Base-by-base conservation (phyloP, 2,113 vertebrate genomes). In the Pogona vitticeps region DNA sequence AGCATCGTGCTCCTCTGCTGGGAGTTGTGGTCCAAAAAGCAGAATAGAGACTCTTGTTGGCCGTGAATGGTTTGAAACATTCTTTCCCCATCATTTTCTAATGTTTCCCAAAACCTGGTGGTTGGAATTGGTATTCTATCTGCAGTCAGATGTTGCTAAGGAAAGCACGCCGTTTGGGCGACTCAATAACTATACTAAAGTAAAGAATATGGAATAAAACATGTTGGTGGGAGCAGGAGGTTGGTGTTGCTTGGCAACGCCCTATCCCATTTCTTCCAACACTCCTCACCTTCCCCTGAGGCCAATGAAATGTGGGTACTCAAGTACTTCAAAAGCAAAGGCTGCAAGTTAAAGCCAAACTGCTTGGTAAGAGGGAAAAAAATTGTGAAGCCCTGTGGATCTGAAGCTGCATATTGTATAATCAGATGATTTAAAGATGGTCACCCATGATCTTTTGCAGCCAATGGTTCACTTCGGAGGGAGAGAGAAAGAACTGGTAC, bases 201-300 rank as follows among this genome's bases (percentile, higher is more conserved):
- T 88, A 94, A 89, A 61, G 59, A 65, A 58, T 46, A 15, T 86
- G 72, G 89, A 71, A 80, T 84, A 38, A 88, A 88, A 83, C 46
- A 80, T 82, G 83, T 76, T 84, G 63, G 77, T 81, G 40, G 88
- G 77, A 89, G 77, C 84, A 90, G 76, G 42, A 65, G 38, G 83
- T 82, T 88, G 59, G n/a, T 33, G 93, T 94, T 95, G 94, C 94
- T 93, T 93, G 92, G 95, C 93, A 93, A 95, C 91, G 23, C 85
- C 89, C 3, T 31, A 63, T 63, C 75, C 81, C 46, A 59, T 78
- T 79, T 79, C 84, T 79, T 85, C 63, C 75, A 85, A 31, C 46
- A 26, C 18, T 46, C 40, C 85, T 80, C n/a, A 2, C 58, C 38
- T 80, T 80, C 85, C 85, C 77, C 63, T 15, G 77, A 86, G 85